A percentile compares a stretch with the other conserved stretches of the same genome.
Conservation (phyloP, 2,797 vertebrate genomes). For the Epinephelus coioides region DNA sequence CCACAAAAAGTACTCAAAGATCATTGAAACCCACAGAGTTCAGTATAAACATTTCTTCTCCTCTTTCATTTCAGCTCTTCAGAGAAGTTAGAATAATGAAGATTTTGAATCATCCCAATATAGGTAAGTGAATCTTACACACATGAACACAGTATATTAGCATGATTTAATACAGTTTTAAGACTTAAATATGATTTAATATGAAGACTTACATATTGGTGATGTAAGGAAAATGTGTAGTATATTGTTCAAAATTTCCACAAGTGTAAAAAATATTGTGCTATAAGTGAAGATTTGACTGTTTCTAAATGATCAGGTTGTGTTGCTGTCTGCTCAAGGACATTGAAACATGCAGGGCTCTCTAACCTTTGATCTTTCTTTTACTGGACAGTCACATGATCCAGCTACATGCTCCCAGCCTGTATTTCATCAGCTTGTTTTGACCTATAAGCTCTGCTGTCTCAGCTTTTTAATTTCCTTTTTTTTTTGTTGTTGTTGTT, state of each 20-base stretch:
- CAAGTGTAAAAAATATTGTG: neutral
- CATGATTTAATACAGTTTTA: neutral
- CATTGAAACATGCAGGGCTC: neutral
- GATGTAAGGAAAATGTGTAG: neutral
- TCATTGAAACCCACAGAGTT: too few species aligned
- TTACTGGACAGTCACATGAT: neutral
- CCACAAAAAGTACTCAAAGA: too few species aligned
- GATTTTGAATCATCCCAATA: conserved; percentile 99
- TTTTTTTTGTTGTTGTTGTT: neutral
- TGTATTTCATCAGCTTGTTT: neutral
- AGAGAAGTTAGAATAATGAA: conserved; percentile 99
- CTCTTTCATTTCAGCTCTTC: conserved; percentile 91
- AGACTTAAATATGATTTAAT: neutral
- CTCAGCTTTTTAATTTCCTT: neutral
- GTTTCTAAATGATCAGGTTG: too few species aligned
- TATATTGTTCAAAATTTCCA: neutral
- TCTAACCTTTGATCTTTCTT: conserved; percentile 27
- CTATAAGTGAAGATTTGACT: neutral
- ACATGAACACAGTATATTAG: neutral
- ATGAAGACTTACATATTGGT: neutral
- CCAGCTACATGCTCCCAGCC: neutral
- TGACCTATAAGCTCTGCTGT: neutral
- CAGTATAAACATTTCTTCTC: neutral
- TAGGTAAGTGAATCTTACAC: conserved; percentile 87
- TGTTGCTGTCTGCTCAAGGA: neutral